Conservation (phyloP, 2,797 vertebrate genomes). For the Channallabes apus region DNA sequence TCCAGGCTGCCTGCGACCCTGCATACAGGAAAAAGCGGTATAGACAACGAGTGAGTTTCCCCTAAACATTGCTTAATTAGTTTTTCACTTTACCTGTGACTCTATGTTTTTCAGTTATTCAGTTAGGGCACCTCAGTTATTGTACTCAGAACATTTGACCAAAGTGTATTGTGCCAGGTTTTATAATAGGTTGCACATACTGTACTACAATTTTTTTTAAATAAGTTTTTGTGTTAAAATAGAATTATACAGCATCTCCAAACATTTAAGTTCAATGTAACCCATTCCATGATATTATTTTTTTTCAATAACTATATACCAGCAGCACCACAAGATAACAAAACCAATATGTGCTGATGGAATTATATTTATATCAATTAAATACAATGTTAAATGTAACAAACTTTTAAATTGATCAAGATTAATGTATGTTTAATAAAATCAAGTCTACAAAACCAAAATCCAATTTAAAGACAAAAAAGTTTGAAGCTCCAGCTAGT, state of each 20-base stretch:
- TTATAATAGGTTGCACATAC: not conserved
- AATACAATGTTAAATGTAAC: not conserved
- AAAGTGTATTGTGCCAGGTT: not conserved
- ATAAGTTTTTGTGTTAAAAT: not conserved
- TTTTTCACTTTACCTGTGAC: too few species aligned
- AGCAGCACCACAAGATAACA: not conserved
- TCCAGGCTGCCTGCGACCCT: too few species aligned
- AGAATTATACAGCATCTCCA: not conserved
- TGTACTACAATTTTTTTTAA: not conserved
- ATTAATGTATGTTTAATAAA: not conserved
- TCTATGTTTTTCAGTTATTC: not conserved
- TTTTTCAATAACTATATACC: not conserved
- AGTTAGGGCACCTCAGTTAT: not conserved
- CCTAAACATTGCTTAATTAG: not conserved
- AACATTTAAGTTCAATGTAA: not conserved
- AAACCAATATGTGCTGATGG: not conserved
- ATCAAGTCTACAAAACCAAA: not conserved
- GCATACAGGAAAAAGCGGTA: too few species aligned
- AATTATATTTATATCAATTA: not conserved
- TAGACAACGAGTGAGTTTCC: too few species aligned
- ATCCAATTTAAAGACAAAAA: not conserved
- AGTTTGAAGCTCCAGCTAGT: too few species aligned
- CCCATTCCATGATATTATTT: not conserved
- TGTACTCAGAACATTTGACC: not conserved
- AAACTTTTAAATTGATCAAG: not conserved